A percentile compares a stretch with the other conserved stretches of the same genome.
These are phyloP conservation scores for Danio kyathit DNA, from an alignment of 2,797 vertebrate species.

Conservation along the genomic window DNA sequence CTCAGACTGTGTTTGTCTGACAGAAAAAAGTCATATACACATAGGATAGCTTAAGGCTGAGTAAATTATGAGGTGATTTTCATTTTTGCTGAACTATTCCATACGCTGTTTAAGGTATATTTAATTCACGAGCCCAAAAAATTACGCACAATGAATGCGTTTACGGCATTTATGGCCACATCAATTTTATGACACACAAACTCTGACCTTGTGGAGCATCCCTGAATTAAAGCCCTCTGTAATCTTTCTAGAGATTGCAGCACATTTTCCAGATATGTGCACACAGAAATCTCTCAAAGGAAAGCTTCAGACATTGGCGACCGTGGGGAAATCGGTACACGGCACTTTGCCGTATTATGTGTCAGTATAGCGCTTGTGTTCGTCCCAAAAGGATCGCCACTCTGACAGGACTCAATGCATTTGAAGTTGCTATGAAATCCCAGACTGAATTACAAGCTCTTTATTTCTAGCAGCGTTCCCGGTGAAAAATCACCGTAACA, in stretches of 20 bases:
- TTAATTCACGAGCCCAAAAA: neutral
- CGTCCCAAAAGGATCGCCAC: slow-evolving; percentile 14
- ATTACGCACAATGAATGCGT: slow-evolving; percentile 5
- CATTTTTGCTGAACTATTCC: too few relatives aligned
- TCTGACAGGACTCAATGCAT: slow-evolving; percentile 45
- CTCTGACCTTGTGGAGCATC: slow-evolving; percentile 8
- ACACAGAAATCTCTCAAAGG: slow-evolving; percentile 7
- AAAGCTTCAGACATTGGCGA: slow-evolving; percentile 2
- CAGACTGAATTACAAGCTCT: slow-evolving; percentile 53
- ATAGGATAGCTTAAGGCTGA: too few relatives aligned
- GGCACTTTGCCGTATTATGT: slow-evolving; percentile 21
- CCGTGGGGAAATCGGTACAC: slow-evolving; percentile 33
- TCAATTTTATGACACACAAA: neutral
- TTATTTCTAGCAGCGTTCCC: slow-evolving; percentile 44
- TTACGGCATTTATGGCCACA: neutral
- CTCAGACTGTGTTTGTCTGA: too few relatives aligned
- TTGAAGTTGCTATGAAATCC: slow-evolving; percentile 53
- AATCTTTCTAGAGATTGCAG: slow-evolving; percentile 22
- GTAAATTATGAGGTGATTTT: too few relatives aligned
- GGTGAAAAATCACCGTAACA: slow-evolving; percentile 52
- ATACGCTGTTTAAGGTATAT: slow-evolving; percentile 24
- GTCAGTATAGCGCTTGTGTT: slow-evolving; percentile 19
- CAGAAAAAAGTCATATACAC: too few relatives aligned
- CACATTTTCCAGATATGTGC: slow-evolving; percentile 22
- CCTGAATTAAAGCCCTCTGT: slow-evolving; percentile 13